Conservation (phyloP, 2,888 invertebrate species). For the Lasioglossum oenotherae region DNA sequence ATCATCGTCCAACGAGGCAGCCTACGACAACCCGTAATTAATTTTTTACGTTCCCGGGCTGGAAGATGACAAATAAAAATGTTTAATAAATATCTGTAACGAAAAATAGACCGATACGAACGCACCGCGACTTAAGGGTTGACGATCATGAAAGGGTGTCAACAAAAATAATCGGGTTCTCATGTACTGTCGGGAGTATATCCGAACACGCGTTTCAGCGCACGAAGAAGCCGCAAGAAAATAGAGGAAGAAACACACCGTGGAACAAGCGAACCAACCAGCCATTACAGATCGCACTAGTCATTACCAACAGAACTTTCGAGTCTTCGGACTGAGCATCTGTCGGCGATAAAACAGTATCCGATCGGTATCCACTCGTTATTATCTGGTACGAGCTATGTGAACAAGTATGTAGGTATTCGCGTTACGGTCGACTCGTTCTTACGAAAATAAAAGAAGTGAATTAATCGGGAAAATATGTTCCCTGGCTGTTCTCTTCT, state of each 20-base stretch:
- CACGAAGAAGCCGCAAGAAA: conserved; percentile 19
- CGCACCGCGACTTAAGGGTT: conserved; percentile 29
- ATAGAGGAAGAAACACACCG: conserved; percentile 31
- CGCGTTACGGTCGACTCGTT: conserved; percentile 33
- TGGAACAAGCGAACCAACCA: conserved; percentile 34
- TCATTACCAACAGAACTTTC: conserved; percentile 53
- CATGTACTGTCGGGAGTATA: conserved; percentile 39
- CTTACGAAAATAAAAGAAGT: conserved; percentile 20
- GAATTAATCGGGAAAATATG: conserved; percentile 15
- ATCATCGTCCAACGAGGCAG: background rate
- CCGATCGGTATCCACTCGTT: conserved; percentile 72
- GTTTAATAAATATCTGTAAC: background rate
- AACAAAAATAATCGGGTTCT: conserved; percentile 33
- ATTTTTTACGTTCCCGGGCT: background rate
- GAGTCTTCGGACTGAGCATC: conserved; percentile 59
- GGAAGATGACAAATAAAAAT: background rate
- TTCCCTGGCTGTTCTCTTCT: background rate
- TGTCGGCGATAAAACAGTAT: conserved; percentile 73
- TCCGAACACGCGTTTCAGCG: conserved; percentile 17
- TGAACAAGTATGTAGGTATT: conserved; percentile 39
- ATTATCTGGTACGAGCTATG: conserved; percentile 60
- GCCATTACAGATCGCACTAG: conserved; percentile 46
- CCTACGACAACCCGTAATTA: background rate
- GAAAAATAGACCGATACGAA: background rate
- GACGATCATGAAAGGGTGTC: conserved; percentile 23